Percentiles rank a stretch among this genome's conserved stretches.
phyloP scores from a whole-genome alignment of 2,888 invertebrate genomes.

The Drosophila gaucha region DNA sequence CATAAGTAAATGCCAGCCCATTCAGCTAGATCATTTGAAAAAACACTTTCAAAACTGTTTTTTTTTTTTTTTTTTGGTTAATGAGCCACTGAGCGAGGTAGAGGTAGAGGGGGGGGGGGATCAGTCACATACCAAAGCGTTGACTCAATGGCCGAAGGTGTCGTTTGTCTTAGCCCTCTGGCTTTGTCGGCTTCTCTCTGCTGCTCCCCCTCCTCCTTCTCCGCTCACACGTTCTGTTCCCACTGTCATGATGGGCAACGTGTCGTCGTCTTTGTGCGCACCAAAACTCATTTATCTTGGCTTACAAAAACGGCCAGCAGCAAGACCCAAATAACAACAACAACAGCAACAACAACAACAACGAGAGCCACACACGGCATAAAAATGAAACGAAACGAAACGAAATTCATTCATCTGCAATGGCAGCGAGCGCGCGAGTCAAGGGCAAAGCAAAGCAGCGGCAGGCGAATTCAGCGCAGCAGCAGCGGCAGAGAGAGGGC shows the following conservation, averaged over 20 bases:
- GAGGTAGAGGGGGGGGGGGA: too few species aligned
- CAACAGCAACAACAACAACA: conserved; percentile 14
- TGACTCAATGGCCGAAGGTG: conserved; percentile 74
- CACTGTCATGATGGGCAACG: conserved; percentile 66
- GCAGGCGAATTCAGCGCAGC: background rate
- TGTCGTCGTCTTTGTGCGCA: conserved; percentile 80
- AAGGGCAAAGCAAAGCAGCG: conserved; percentile 55
- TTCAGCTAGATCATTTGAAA: conserved; percentile 42
- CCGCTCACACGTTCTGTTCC: conserved; percentile 11
- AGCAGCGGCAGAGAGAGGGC: background rate
- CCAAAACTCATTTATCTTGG: conserved; percentile 82
- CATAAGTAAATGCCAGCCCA: conserved; percentile 30
- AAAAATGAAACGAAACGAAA: conserved; percentile 63
- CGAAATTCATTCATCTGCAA: conserved; percentile 73
- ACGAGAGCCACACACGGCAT: conserved; percentile 54
- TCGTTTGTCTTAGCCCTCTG: conserved; percentile 72
- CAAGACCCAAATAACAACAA: conserved; percentile 34
- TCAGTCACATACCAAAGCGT: conserved; percentile 69
- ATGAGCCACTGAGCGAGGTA: conserved; percentile 33
- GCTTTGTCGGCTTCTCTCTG: conserved; percentile 68
- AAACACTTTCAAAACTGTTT: conserved; percentile 35
- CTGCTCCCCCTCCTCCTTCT: background rate
- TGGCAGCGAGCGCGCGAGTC: conserved; percentile 49
- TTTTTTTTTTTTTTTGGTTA: conserved; percentile 27
- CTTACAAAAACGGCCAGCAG: conserved; percentile 57